These are phyloP conservation scores for Heteromormyrus szaboi DNA, from an alignment of 2,797 vertebrate species.

Conservation along the genomic window DNA sequence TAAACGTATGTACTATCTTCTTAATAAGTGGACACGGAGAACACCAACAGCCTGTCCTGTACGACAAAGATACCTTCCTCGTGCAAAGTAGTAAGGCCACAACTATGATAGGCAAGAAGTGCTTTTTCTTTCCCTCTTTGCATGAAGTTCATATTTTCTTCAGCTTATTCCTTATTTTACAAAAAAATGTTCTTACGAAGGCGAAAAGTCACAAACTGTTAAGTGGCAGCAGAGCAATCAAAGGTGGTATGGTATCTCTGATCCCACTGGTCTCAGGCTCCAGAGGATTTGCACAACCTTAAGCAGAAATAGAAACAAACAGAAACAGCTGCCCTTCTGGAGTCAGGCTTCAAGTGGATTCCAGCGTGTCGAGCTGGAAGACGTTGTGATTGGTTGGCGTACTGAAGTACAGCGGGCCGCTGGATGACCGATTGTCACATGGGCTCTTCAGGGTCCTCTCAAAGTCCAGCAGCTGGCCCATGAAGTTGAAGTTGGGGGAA, in stretches of 20 bases:
- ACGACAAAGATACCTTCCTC: slow-evolving; percentile 56
- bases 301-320: slow-evolving; percentile 34
- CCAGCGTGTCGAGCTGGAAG: slow-evolving; percentile 89
- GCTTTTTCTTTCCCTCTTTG: slow-evolving; percentile 41
- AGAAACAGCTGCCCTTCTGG: slow-evolving; percentile 10
- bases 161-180: slow-evolving; percentile 34
- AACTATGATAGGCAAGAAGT: slow-evolving; percentile 42
- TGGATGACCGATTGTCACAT: slow-evolving; percentile 79
- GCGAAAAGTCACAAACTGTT: slow-evolving; percentile 48
- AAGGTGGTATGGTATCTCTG: slow-evolving; percentile 28
- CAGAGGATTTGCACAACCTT: slow-evolving; percentile 62
- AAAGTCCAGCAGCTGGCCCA: slow-evolving; percentile 97
- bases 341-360: slow-evolving; percentile 79
- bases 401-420: slow-evolving; percentile 90
- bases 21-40: slow-evolving; percentile 33
- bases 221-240: slow-evolving; percentile 43
- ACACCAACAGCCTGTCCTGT: slow-evolving; percentile 55
- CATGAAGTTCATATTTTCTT: slow-evolving; percentile 42
- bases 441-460: slow-evolving; percentile 94
- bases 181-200: slow-evolving; percentile 35
- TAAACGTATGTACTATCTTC: background rate
- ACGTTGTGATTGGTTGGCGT: slow-evolving; percentile 94
- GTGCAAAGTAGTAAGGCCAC: slow-evolving; percentile 58
- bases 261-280: slow-evolving; percentile 32
- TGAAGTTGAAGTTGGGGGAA: slow-evolving; percentile 98